A percentile compares a stretch with the other conserved stretches of the same genome.
Conservation (phyloP, 2,113 vertebrate genomes). For the Notothenia coriiceps region DNA sequence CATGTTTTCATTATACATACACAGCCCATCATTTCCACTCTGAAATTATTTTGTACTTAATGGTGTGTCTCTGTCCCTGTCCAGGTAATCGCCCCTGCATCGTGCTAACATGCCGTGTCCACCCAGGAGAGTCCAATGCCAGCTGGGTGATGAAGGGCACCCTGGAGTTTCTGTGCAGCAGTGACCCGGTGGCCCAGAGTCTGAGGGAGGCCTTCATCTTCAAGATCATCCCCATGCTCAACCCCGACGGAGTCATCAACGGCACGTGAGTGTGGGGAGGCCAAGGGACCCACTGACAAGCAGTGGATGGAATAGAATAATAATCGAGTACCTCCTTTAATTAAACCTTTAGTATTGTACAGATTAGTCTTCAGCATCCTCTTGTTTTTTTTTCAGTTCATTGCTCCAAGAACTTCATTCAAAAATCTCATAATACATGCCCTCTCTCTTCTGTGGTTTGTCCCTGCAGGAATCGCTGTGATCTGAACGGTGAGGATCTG, state of each 20-base stretch:
- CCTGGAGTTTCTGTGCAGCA: constrained; percentile 91
- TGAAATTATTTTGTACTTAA: background rate
- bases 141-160: constrained; percentile 98
- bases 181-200: constrained; percentile 87
- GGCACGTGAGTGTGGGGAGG: constrained; percentile 87
- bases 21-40: background rate
- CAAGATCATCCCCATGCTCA: constrained; percentile 96
- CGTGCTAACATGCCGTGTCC: constrained; percentile 90
- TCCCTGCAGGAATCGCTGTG: constrained; percentile 89
- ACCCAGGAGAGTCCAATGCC: constrained; percentile 94
- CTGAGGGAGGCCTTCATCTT: constrained; percentile 93
- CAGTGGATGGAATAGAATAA: too few relatives aligned
- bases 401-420: too few relatives aligned
- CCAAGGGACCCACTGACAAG: background rate
- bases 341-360: too few relatives aligned
- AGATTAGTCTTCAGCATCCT: too few relatives aligned
- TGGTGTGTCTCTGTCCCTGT: background rate
- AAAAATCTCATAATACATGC: background rate
- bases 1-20: background rate
- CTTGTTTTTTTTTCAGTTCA: too few relatives aligned
- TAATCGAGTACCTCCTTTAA: too few relatives aligned
- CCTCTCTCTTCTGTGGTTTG: background rate
- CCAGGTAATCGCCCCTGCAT: constrained; percentile 89
- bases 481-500: constrained; percentile 90
- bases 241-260: constrained; percentile 95